Conservation (phyloP, 2,888 invertebrate species). For the Sinopyrophorus schimmeli region DNA sequence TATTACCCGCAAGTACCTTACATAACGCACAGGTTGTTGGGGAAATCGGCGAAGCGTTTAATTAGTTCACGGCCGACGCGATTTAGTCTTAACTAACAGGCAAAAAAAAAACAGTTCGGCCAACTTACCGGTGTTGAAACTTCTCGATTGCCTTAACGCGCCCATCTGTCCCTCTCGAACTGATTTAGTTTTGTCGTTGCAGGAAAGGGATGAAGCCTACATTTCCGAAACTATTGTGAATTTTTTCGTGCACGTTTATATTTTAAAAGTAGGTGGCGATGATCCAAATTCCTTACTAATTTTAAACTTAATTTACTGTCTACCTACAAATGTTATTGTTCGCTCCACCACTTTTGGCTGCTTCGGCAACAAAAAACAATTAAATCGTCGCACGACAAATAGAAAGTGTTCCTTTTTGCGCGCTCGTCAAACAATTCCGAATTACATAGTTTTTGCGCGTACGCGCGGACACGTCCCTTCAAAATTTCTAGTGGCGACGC, state of each 20-base stretch:
- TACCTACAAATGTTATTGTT: constrained; percentile 15
- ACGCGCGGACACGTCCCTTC: neutral
- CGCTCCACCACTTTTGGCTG: constrained; percentile 9
- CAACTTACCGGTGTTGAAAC: constrained; percentile 17
- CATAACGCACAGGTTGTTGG: no score
- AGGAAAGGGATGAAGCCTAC: constrained; percentile 10
- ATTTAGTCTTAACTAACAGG: no score
- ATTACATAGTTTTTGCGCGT: neutral
- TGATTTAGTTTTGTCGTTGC: constrained; percentile 1
- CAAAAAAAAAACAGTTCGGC: no score
- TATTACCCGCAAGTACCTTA: no score
- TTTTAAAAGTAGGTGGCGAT: constrained; percentile 22
- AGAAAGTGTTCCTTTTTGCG: no score
- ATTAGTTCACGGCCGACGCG: no score
- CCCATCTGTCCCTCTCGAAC: constrained; percentile 20
- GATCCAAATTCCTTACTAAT: constrained; percentile 22
- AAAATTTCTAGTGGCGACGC: neutral
- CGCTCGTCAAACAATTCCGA: no score
- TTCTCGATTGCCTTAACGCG: constrained; percentile 21
- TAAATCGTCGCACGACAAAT: neutral
- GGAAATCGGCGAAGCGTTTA: no score
- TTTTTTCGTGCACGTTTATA: constrained; percentile 12
- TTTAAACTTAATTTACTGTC: constrained; percentile 18
- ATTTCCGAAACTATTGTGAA: constrained; percentile 17
- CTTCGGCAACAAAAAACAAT: constrained; percentile 2